Evolutionary conservation across 2,888 invertebrate genomes (phyloP), one percentile per base, ranked within the genome.

Genomic region (Cerceris rybyensis): DNA sequence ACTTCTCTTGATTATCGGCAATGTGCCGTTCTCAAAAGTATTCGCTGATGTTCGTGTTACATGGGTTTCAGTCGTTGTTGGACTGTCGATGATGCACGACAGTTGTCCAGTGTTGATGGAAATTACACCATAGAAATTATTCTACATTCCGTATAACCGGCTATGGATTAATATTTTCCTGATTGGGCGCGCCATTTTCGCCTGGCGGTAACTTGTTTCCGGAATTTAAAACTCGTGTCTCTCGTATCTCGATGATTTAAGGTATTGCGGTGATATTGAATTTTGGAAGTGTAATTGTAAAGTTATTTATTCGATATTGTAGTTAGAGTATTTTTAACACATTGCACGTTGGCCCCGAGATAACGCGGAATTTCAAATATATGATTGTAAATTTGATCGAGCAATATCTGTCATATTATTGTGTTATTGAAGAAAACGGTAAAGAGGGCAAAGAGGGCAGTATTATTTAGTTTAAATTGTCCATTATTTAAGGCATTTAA

Each of bases 171-270:
- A 55, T 43, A 41, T 41, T 39, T 11, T 13, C 13, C 16, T 16
- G 60, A 75, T 70, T 71, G 66, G 58, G 11, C 16, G 17, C 54
- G 58, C 49, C 61, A 63, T 70, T 70, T 75, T 66, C 49, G 41
- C 16, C 8, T 13, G 17, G 39, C 49, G 28, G 7, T 16, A 14
- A 16, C 41, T 55, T 9, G n/a, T 17, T 70, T 59, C 42, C 49
- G 39, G 52, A 43, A 59, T 66, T 75, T 49, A 11, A 66, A 63
- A 60, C 5, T n/a, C 6, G 55, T 11, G 17, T 16, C 14, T 13
- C 11, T 7, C 2, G n/a, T 55, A 7, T 8, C 42, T 11, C 46
- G 41, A 16, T 46, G 50, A 4, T 50, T 50, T 50, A 7, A 50
- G 46, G 46, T 46, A 11, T 28, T 28, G 11, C 46, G 1, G 8